Evolutionary conservation across 2,797 vertebrate species (phyloP), one percentile per base, ranked within the genome.

Genomic region (Poecilia gillii): DNA sequence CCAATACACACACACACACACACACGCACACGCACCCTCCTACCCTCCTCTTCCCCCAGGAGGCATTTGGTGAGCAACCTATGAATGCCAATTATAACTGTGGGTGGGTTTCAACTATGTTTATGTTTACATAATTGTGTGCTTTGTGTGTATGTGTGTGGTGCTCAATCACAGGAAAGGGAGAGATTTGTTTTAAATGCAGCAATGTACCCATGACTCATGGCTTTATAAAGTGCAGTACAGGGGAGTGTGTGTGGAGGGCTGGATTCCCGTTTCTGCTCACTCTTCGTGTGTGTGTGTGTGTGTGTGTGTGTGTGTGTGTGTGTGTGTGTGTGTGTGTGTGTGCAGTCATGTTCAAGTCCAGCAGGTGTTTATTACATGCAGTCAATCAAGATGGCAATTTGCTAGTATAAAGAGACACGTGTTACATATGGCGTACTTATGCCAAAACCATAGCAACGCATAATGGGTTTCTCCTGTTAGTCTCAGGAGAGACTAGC

Each of bases 161-260:
- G 73, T 81, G 85, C 64, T 77, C 78, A 66, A 49, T 75, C 77
- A 85, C 2, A 80, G 71, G 73, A 79, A 76, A 66, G 83, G 70
- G 43, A 74, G 18, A 75, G 39, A 82, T 86, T 75, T 85, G 74
- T 84, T 77, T 91, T 89, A 92, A 91, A 92, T 91, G 85, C 90
- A 91, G 90, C 84, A 88, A 82, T 90, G 87, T 91, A 81, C 62
- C 86, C 79, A 79, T 95, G 94, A 95, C 93, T 95, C 94, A 93
- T 94, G 92, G 74, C 82, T 95, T 93, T 90, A 82, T 83, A 84
- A 87, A 87, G 91, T 84, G 90, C 90, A 90, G 75, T 83, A 88
- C 72, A 49, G 81, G 85, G 85, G 16, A 36, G 62, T 62, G 55
- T 93, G 84, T 78, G 84, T 78, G 83, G 77, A 75, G 76, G 84